Evolutionary conservation across 2,113 vertebrate species (phyloP).

Genomic region (Agapornis roseicollis): DNA sequence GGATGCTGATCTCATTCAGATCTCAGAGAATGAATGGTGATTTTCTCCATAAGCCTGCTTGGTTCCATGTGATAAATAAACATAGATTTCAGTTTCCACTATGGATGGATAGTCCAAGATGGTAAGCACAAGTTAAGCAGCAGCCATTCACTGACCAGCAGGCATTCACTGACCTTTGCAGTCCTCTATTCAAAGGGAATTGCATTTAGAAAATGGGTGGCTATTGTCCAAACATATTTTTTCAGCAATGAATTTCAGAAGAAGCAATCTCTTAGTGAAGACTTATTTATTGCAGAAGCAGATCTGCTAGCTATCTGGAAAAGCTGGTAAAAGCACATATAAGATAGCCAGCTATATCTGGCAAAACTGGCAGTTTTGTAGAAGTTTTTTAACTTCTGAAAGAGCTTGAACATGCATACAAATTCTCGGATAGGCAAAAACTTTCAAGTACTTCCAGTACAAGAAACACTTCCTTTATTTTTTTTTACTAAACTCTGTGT

Average conservation of each 20-base stretch:
- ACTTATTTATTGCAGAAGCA: neutral
- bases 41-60: neutral
- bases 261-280: neutral
- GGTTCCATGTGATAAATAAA: neutral
- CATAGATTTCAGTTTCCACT: neutral
- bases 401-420: neutral
- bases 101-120: neutral
- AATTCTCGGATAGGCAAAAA: neutral
- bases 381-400: neutral
- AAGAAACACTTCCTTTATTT: too few species aligned
- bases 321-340: neutral
- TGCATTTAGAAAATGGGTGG: neutral
- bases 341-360: neutral
- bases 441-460: neutral
- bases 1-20: neutral
- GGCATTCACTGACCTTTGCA: neutral
- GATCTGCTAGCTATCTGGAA: neutral
- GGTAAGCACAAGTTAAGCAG: neutral
- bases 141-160: neutral
- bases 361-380: neutral
- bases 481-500: neutral
- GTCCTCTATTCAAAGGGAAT: neutral
- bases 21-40: neutral
- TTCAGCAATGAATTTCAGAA: neutral
- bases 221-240: neutral